Conservation (phyloP, 2,113 vertebrate genomes). For the Psittacara wagleri region DNA sequence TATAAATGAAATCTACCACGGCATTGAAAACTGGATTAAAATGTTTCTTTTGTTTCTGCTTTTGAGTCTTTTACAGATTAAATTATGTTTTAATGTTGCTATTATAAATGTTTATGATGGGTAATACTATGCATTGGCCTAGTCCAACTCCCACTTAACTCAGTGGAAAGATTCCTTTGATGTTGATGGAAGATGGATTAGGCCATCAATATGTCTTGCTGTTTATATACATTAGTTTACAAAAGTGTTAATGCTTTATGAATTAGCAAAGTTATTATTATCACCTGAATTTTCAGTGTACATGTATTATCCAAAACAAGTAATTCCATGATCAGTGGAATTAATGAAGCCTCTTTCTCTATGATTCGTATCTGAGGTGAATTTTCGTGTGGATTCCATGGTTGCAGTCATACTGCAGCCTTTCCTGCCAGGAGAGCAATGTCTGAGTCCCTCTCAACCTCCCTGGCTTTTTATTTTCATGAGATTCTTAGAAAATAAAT, state of each 20-base stretch:
- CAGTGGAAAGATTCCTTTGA: background rate
- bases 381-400: background rate
- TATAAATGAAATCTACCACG: constrained; percentile 13
- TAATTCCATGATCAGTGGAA: background rate
- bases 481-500: background rate
- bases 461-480: background rate
- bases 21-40: constrained; percentile 8
- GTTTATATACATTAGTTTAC: background rate
- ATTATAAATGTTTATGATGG: background rate
- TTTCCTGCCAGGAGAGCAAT: background rate
- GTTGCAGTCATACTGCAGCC: background rate
- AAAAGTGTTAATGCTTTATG: background rate
- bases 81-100: background rate
- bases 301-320: background rate
- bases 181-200: background rate
- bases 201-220: fast-evolving
- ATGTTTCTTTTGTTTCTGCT: background rate
- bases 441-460: background rate
- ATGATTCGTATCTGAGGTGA: background rate
- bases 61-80: constrained; percentile 4
- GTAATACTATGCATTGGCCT: background rate
- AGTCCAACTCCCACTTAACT: background rate
- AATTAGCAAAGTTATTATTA: background rate
- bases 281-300: background rate
- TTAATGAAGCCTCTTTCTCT: background rate